phyloP scores from a whole-genome alignment of 1,140 invertebrate species.

The Zaprionus nigranus region DNA sequence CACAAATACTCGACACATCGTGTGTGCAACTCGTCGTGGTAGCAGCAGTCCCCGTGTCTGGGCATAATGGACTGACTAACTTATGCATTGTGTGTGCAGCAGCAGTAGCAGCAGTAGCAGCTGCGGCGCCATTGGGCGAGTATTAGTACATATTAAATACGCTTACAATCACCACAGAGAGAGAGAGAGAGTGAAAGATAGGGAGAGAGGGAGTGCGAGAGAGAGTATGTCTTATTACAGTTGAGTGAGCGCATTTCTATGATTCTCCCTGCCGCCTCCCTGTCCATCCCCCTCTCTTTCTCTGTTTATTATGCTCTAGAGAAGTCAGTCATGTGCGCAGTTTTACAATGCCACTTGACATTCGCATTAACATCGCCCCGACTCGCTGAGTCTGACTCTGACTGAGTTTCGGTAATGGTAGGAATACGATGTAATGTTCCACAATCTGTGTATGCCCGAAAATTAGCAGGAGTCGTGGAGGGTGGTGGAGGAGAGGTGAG shows the following conservation, averaged over 20 bases:
- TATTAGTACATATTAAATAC: slow-evolving; percentile 45
- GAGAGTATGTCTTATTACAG: slow-evolving; percentile 54
- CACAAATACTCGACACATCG: slow-evolving; percentile 19
- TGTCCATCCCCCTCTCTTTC: neutral
- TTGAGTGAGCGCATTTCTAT: slow-evolving; percentile 58
- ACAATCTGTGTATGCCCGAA: neutral
- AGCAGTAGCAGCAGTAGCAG: slow-evolving; percentile 42
- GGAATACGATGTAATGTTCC: slow-evolving; percentile 36
- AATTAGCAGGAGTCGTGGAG: neutral
- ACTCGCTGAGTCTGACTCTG: slow-evolving; percentile 6
- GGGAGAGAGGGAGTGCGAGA: neutral
- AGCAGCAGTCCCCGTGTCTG: neutral
- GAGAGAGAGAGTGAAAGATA: slow-evolving; percentile 16
- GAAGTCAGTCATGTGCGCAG: slow-evolving; percentile 65
- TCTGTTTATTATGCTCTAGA: slow-evolving; percentile 21
- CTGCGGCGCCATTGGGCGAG: slow-evolving; percentile 52
- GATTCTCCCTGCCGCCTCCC: neutral
- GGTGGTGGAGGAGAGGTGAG: neutral
- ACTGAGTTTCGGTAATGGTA: slow-evolving; percentile 26
- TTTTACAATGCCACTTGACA: slow-evolving; percentile 69
- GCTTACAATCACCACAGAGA: slow-evolving; percentile 40
- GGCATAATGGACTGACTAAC: slow-evolving; percentile 24
- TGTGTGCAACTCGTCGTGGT: slow-evolving; percentile 14
- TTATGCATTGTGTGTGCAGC: slow-evolving; percentile 52
- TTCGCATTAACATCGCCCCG: slow-evolving; percentile 41